Conservation (phyloP, 2,113 vertebrate species). For the Microtus richardsoni region DNA sequence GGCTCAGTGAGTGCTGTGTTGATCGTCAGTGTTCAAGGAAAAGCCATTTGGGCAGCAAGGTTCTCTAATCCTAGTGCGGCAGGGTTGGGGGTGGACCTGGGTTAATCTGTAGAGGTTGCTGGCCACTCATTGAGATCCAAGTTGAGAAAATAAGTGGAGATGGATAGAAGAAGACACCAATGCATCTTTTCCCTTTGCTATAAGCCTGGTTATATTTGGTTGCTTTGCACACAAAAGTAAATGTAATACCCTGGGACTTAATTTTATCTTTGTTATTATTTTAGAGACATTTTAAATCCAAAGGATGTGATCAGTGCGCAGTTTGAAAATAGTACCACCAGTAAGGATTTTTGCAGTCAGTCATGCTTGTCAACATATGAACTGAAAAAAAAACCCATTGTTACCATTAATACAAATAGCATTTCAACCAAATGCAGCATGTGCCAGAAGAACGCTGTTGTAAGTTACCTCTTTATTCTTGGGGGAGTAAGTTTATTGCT, state of each 20-base stretch:
- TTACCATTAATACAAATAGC: conserved; percentile 85
- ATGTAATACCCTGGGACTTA: conserved; percentile 37
- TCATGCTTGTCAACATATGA: conserved; percentile 93
- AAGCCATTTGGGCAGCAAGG: not conserved
- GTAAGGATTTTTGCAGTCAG: conserved; percentile 97
- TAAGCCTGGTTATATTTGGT: conserved; percentile 47
- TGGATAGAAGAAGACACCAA: not conserved
- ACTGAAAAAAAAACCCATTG: conserved; percentile 89
- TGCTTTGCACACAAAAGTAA: conserved; percentile 31
- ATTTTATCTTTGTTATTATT: conserved; percentile 68
- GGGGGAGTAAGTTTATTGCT: not conserved
- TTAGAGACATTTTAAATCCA: conserved; percentile 93
- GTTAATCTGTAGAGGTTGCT: not conserved
- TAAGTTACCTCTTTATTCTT: conserved; percentile 82
- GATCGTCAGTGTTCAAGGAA: not conserved
- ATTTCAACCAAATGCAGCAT: conserved; percentile 95
- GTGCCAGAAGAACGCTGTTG: conserved; percentile 93
- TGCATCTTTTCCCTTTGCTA: not conserved
- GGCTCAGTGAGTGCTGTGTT: not conserved
- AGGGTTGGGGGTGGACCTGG: not conserved
- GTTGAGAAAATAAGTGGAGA: not conserved
- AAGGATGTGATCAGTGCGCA: conserved; percentile 95
- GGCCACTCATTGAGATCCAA: not conserved
- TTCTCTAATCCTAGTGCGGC: not conserved
- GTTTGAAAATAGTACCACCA: conserved; percentile 90